Conservation (phyloP, 2,888 invertebrate genomes). For the Chalcosyrphus nemorum region DNA sequence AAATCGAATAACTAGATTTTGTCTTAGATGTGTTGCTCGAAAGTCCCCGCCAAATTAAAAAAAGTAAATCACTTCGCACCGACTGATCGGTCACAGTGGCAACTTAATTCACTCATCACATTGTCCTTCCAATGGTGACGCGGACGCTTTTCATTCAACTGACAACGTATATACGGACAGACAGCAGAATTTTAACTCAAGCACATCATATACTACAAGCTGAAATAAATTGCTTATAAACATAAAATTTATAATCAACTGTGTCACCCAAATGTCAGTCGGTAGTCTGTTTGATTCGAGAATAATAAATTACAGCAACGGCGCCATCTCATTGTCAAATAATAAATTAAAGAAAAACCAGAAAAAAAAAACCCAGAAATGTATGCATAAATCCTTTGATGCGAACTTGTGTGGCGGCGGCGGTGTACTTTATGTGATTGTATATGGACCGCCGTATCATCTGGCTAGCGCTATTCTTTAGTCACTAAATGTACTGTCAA, state of each 20-base stretch:
- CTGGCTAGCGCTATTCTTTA: not conserved
- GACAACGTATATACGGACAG: not conserved
- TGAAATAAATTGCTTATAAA: not conserved
- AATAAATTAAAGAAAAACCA: slow-evolving; percentile 35
- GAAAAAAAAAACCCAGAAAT: not conserved
- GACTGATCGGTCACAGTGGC: slow-evolving; percentile 3
- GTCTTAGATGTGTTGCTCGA: too few relatives aligned
- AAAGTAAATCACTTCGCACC: not conserved
- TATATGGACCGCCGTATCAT: not conserved
- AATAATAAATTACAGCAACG: slow-evolving; percentile 46
- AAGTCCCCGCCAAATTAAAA: not conserved
- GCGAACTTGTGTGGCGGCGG: slow-evolving; percentile 13
- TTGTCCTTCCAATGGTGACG: slow-evolving; percentile 14
- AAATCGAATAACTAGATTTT: too few relatives aligned
- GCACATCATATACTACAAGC: not conserved
- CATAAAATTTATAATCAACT: slow-evolving; percentile 42
- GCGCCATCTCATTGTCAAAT: slow-evolving; percentile 62
- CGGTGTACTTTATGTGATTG: not conserved
- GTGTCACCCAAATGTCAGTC: slow-evolving; percentile 47
- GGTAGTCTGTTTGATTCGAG: slow-evolving; percentile 34
- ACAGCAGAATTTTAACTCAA: slow-evolving; percentile 16
- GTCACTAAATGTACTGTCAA: slow-evolving; percentile 45
- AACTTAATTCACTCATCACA: slow-evolving; percentile 5
- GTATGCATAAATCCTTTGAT: slow-evolving; percentile 43
- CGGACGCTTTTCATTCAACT: not conserved